Conservation (phyloP, 1,140 invertebrate genomes). For the Andrena cerasifolii region DNA sequence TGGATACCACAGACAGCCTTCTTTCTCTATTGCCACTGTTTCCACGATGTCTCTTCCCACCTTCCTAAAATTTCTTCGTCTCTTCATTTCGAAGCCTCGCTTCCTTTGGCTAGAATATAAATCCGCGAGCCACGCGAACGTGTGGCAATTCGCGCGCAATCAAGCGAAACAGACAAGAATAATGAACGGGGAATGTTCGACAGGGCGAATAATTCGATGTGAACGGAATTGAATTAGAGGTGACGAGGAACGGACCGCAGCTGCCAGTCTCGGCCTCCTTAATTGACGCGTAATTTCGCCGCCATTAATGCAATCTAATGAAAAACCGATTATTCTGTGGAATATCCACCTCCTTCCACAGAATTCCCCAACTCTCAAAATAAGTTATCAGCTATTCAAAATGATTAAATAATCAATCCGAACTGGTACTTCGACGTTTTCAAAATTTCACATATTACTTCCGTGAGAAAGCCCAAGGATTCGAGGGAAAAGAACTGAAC, state of each 20-base stretch:
- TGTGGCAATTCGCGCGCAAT: not conserved
- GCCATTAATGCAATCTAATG: slow-evolving; percentile 5
- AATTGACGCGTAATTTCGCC: not conserved
- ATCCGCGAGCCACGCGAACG: not conserved
- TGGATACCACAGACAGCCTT: slow-evolving; percentile 10
- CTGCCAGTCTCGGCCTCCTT: not conserved
- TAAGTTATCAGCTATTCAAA: no score
- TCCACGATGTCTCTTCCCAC: no score
- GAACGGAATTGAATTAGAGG: not conserved
- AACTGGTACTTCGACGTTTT: no score
- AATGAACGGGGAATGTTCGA: not conserved
- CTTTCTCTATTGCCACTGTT: not conserved
- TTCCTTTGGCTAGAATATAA: not conserved
- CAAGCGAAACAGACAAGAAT: not conserved
- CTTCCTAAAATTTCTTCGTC: no score
- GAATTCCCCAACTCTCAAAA: no score
- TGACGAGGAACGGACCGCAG: slow-evolving; percentile 12
- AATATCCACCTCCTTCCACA: no score
- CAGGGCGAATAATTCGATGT: not conserved
- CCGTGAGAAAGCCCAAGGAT: no score
- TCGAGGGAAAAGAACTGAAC: no score
- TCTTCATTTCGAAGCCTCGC: not conserved
- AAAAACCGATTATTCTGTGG: not conserved
- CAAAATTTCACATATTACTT: no score
- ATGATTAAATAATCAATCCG: no score